A percentile compares a stretch with the other conserved stretches of the same genome.
phyloP scores from a whole-genome alignment of 2,797 vertebrate genomes.

The Poeciliopsis presidionis region DNA sequence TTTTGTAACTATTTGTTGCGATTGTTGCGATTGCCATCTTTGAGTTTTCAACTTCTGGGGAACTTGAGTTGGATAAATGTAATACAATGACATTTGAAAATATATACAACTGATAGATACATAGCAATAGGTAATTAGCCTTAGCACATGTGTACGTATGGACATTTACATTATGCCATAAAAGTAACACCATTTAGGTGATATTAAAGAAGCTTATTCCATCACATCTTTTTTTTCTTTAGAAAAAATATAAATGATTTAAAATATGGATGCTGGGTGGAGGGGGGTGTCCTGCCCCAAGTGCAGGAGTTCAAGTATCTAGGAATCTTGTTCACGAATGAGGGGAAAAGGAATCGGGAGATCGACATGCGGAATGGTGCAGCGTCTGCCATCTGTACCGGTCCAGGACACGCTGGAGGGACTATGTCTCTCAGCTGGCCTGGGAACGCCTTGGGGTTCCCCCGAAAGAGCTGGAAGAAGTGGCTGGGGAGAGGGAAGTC shows the following conservation, averaged over 20 bases:
- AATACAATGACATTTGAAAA: not conserved
- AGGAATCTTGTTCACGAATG: no score
- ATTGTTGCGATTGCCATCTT: not conserved
- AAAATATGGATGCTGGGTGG: not conserved
- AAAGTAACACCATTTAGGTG: not conserved
- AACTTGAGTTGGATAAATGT: not conserved
- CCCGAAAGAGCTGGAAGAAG: no score
- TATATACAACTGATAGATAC: not conserved
- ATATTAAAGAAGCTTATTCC: not conserved
- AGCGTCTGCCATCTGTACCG: no score
- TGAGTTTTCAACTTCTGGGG: not conserved
- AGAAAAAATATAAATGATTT: not conserved
- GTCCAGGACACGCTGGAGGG: no score
- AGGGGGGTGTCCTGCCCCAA: no score
- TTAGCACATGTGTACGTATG: not conserved
- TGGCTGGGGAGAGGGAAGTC: no score
- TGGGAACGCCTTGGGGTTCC: no score
- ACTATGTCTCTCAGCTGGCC: no score
- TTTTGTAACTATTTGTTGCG: not conserved
- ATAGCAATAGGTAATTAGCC: not conserved
- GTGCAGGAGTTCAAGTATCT: no score
- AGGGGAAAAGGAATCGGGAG: no score
- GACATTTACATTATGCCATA: not conserved
- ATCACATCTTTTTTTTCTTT: not conserved
- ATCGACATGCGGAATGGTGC: no score